These are phyloP conservation scores for Anthophora plumipes DNA, from an alignment of 2,888 invertebrate genomes.

Conservation along the genomic window DNA sequence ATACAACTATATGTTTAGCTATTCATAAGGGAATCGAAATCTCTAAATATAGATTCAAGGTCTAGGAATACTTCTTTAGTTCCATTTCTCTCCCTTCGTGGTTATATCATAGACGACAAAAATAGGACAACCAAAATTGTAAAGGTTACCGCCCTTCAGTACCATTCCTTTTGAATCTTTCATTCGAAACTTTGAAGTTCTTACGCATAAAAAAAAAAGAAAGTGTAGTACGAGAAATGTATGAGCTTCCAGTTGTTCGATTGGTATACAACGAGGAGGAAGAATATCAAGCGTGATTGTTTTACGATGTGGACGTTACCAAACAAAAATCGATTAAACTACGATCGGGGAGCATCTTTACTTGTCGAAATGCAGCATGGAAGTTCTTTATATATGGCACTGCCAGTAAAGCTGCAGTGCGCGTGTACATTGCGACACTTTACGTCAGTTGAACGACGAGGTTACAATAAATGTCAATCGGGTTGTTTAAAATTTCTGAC, in stretches of 20 bases:
- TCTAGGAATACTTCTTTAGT: neutral
- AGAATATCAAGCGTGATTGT: no score
- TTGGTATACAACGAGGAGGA: no score
- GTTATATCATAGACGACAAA: slow-evolving; percentile 21
- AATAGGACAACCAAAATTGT: slow-evolving; percentile 49
- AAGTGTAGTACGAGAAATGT: neutral
- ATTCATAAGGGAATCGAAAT: neutral
- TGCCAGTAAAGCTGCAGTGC: slow-evolving; percentile 49
- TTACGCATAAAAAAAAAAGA: neutral
- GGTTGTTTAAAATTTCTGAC: neutral
- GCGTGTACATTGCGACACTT: slow-evolving; percentile 58
- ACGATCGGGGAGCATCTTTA: slow-evolving; percentile 32
- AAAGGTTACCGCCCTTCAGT: slow-evolving; percentile 50
- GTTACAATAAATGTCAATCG: slow-evolving; percentile 40
- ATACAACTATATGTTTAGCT: no score
- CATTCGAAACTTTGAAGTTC: slow-evolving; percentile 13
- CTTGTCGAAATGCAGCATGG: slow-evolving; percentile 36
- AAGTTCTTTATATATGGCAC: slow-evolving; percentile 48
- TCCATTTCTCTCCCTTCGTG: neutral
- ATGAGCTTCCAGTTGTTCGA: neutral
- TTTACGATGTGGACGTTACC: neutral
- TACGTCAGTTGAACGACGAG: slow-evolving; percentile 53
- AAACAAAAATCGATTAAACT: slow-evolving; percentile 49
- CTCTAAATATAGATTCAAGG: neutral
- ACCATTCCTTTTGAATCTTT: neutral